Evolutionary conservation across 2,797 vertebrate genomes (phyloP).

Genomic region (Paratrypauchen microcephalus): DNA sequence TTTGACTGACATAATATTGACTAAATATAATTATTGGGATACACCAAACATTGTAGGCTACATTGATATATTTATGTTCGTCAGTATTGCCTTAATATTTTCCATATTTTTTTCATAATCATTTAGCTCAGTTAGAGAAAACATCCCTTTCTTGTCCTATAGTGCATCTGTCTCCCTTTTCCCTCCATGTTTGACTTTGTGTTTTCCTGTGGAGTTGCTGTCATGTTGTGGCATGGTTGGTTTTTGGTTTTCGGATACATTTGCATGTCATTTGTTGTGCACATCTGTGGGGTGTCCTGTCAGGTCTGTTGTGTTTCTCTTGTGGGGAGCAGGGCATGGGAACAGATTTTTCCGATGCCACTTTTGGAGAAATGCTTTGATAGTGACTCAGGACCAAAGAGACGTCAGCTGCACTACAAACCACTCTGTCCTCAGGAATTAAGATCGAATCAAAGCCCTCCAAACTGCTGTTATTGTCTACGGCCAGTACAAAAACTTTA

Average conservation of each 20-base stretch:
- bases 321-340: slow-evolving; percentile 57
- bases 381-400: slow-evolving; percentile 65
- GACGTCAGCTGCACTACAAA: slow-evolving; percentile 68
- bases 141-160: background rate
- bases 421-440: slow-evolving; percentile 58
- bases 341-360: slow-evolving; percentile 78
- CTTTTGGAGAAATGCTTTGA: slow-evolving; percentile 65
- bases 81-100: background rate
- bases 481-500: background rate
- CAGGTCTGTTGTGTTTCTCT: slow-evolving; percentile 43
- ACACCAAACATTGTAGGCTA: no score
- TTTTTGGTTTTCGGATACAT: slow-evolving; percentile 54
- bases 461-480: slow-evolving; percentile 17
- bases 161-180: background rate
- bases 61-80: background rate
- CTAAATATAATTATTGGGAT: no score
- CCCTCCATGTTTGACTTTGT: slow-evolving; percentile 26
- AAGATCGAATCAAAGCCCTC: slow-evolving; percentile 29
- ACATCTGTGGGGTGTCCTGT: slow-evolving; percentile 65
- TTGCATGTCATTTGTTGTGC: slow-evolving; percentile 57
- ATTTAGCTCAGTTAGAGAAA: background rate
- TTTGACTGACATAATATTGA: no score
- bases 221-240: slow-evolving; percentile 28
- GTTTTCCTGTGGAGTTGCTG: slow-evolving; percentile 46
- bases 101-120: no score